Evolutionary conservation across 2,113 vertebrate species (phyloP).

Genomic region (Procavia capensis): DNA sequence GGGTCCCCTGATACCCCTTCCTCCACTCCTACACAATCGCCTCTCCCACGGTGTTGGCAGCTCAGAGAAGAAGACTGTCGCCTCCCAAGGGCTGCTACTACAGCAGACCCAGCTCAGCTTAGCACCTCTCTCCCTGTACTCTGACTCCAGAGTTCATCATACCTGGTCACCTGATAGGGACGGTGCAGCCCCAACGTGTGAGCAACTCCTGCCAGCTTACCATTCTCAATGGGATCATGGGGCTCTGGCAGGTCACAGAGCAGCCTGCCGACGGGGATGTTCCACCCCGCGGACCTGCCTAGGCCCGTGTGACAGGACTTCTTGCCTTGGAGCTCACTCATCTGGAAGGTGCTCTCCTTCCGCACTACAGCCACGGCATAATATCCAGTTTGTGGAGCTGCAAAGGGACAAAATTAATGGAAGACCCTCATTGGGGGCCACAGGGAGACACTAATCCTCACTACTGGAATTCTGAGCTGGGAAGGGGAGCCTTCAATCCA

Average conservation of each 20-base stretch:
- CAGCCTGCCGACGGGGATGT: conserved; percentile 90
- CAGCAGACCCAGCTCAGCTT: background rate
- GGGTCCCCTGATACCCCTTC: background rate
- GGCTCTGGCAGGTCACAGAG: conserved; percentile 69
- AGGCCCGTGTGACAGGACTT: conserved; percentile 94
- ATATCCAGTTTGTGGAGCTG: conserved; percentile 88
- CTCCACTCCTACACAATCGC: background rate
- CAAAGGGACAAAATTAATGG: background rate
- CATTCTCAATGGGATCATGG: conserved; percentile 85
- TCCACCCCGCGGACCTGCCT: conserved; percentile 92
- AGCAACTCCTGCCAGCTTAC: conserved; percentile 76
- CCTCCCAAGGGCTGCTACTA: background rate
- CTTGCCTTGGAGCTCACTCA: conserved; percentile 86
- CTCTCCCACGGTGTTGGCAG: background rate
- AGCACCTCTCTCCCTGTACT: no score
- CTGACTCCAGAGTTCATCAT: background rate
- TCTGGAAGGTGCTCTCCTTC: conserved; percentile 80
- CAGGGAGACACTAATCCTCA: background rate
- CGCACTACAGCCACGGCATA: conserved; percentile 92
- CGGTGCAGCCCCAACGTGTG: background rate
- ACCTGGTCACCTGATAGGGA: background rate
- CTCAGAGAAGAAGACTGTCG: background rate
- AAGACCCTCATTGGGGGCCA: background rate
- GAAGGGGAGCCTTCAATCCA: background rate
- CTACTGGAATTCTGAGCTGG: background rate